Base-by-base conservation (phyloP, 2,113 vertebrate genomes). In the Abramis brama region DNA sequence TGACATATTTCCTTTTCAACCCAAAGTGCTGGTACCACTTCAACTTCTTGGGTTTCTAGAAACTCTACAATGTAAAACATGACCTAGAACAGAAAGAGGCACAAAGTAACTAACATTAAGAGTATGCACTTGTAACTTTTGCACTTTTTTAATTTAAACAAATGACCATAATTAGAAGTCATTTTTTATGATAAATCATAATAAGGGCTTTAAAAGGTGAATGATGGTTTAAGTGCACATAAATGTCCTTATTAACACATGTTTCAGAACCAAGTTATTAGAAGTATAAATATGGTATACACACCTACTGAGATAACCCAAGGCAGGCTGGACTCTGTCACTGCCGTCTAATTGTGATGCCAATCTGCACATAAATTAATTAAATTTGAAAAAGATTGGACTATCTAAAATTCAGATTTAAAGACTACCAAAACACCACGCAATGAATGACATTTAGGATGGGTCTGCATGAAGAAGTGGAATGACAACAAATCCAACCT, bases 401-500 rank as follows among this genome's bases (percentile, higher is more conserved):
- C 7, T 9, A 25, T 60, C 9, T 60, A 60, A 17, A n/a, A 60
- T 25, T n/a, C 3, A 10, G 1, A 1, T 25, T 70, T 68, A 68
- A 19, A 17, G 5, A 68, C 66, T 17, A 36, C 27, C 64, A 25
- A 11, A 43, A 45, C 39, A 73, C 19, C 21, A 73, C 19, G n/a
- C 36, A 12, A 45, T 23, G 19, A 74, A 36, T 80, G 12, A 12
- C 3, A 80, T 10, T 39, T 80, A 80, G 78, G 21, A 80, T 36
- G 55, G 39, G 17, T 39, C 78, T 45, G 30, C 55, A 80, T 80
- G 55, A 7, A 45, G 9, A 64, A 80, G 57, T 80, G 30, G 21
- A 80, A 80, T 80, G 8, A 80, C 78, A 64, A 80, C 59, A 80
- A 80, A 80, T 3, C 59, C 39, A 79, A 73, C 11, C 45, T 83